Evolutionary conservation across 2,797 vertebrate species (phyloP).

Genomic region (Amphiprion clarkii): DNA sequence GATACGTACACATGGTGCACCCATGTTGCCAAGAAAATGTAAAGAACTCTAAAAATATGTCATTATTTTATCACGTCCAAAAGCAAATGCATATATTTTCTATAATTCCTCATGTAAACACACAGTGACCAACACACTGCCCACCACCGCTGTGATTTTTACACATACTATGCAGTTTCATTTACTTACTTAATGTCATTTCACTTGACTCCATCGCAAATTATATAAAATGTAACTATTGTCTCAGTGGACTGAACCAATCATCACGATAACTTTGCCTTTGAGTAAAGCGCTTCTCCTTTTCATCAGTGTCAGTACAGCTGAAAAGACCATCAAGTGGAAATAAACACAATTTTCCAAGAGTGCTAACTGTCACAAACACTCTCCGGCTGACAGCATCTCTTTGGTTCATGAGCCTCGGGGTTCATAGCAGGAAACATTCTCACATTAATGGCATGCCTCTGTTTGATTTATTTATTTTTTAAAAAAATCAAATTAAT

Average conservation of each 20-base stretch:
- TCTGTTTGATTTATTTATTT: conserved; percentile 33
- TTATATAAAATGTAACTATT: conserved; percentile 49
- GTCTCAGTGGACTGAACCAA: conserved; percentile 53
- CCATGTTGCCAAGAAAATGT: background rate
- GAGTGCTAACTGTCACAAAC: conserved; percentile 38
- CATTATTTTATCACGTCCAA: conserved; percentile 15
- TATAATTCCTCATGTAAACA: conserved; percentile 11
- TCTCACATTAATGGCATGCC: conserved; percentile 51
- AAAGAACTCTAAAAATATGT: background rate
- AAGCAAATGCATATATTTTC: conserved; percentile 6
- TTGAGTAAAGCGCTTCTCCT: conserved; percentile 33
- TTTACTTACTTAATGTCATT: conserved; percentile 67
- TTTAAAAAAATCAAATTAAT: conserved; percentile 15
- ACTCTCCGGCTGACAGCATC: conserved; percentile 28
- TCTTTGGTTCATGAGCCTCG: conserved; percentile 34
- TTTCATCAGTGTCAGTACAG: conserved; percentile 41
- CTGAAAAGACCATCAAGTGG: conserved; percentile 39
- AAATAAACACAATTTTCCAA: conserved; percentile 45
- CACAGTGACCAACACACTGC: background rate
- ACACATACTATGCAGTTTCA: conserved; percentile 43
- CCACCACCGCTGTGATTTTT: conserved; percentile 7
- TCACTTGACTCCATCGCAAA: conserved; percentile 52
- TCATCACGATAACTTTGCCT: conserved; percentile 55
- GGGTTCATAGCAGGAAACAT: conserved; percentile 24
- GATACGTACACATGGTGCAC: conserved; percentile 9